Percentiles rank a stretch among this genome's conserved stretches.
These are phyloP conservation scores for Marronus borbonicus DNA, from an alignment of 2,888 invertebrate species.

Conservation along the genomic window DNA sequence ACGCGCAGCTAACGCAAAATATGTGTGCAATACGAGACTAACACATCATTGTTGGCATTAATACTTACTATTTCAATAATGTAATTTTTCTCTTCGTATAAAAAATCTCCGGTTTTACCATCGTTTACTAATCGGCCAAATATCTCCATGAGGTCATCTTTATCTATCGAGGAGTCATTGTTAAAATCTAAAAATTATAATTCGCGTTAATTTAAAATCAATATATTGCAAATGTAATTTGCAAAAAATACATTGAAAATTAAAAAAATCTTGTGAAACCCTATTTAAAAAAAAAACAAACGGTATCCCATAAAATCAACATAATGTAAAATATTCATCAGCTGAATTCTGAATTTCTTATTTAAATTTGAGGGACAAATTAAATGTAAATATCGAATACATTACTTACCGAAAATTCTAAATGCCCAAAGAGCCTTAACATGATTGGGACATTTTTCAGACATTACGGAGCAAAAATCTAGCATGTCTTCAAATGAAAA, in stretches of 20 bases:
- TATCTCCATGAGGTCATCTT: conserved; percentile 73
- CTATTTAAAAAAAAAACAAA: too few relatives aligned
- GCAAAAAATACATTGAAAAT: too few relatives aligned
- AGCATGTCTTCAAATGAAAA: conserved; percentile 86
- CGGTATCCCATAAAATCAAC: too few relatives aligned
- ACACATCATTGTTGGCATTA: too few relatives aligned
- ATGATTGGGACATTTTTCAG: conserved; percentile 79
- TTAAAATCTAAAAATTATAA: conserved; percentile 73
- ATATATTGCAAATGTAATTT: neutral
- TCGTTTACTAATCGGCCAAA: conserved; percentile 73
- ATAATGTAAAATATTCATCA: too few relatives aligned
- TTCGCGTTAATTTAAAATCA: neutral
- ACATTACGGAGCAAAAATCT: conserved; percentile 85
- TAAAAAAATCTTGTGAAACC: too few relatives aligned
- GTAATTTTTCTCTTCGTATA: conserved; percentile 70
- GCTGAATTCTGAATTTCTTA: too few relatives aligned
- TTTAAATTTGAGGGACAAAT: too few relatives aligned
- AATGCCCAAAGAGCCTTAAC: conserved; percentile 87
- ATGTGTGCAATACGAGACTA: too few relatives aligned
- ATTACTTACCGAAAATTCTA: conserved; percentile 78
- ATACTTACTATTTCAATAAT: conserved; percentile 73
- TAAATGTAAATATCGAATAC: neutral
- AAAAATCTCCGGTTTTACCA: conserved; percentile 66
- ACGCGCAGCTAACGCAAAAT: too few relatives aligned
- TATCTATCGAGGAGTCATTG: conserved; percentile 75